Percentiles rank a stretch among this genome's conserved stretches.
Evolutionary conservation across 2,113 vertebrate genomes (phyloP).

Genomic region (Fulica atra): DNA sequence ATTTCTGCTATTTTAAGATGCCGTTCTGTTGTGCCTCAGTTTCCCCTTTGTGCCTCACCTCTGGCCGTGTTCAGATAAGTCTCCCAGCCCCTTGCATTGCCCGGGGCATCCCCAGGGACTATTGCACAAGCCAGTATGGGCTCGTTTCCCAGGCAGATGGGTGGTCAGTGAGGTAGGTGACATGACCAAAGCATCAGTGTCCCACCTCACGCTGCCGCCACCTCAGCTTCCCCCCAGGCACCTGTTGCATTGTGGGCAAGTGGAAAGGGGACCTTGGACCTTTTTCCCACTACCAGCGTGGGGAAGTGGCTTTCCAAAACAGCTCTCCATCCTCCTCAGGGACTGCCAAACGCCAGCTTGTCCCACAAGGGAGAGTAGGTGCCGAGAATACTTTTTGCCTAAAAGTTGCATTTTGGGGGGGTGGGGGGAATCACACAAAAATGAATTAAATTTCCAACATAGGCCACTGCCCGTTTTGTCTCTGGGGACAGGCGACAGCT

Average conservation of each 20-base stretch:
- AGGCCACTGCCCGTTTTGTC: neutral
- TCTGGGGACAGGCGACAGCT: neutral
- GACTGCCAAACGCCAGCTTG: neutral
- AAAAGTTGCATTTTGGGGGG: neutral
- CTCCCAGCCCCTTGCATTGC: neutral
- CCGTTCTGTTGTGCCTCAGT: neutral
- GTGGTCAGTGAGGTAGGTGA: neutral
- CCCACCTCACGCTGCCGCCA: accelerated
- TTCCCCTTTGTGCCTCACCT: neutral
- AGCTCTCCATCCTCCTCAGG: neutral
- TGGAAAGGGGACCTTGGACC: neutral
- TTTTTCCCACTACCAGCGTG: neutral
- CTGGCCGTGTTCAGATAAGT: neutral
- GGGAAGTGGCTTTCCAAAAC: neutral
- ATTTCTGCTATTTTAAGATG: neutral
- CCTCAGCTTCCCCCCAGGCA: neutral
- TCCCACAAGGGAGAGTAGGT: accelerated
- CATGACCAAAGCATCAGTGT: accelerated
- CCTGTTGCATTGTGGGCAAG: neutral
- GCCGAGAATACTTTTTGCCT: neutral
- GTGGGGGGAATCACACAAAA: neutral
- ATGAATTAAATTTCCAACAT: neutral
- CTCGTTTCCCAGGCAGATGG: neutral
- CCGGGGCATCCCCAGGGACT: neutral
- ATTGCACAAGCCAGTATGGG: too few relatives aligned